Conservation (phyloP, 2,113 vertebrate species). For the Illadopsis cleaveri region DNA sequence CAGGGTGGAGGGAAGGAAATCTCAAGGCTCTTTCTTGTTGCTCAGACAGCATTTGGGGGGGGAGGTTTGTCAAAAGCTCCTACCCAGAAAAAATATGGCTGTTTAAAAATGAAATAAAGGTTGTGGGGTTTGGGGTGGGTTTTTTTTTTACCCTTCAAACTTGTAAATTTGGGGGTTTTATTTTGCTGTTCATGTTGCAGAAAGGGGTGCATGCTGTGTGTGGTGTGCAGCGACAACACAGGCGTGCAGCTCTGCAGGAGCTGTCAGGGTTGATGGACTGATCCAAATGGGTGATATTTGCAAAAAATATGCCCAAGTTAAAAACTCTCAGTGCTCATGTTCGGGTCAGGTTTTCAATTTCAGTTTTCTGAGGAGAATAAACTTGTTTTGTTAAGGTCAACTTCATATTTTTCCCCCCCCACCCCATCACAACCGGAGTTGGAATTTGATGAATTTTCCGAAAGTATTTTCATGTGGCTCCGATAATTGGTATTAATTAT, state of each 20-base stretch:
- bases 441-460: slow-evolving; percentile 17
- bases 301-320: neutral
- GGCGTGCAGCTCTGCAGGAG: neutral
- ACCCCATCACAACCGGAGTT: neutral
- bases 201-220: neutral
- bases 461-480: slow-evolving; percentile 10
- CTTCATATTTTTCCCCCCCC: neutral
- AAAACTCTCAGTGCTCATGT: neutral
- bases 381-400: neutral
- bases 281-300: slow-evolving; percentile 43
- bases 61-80: neutral
- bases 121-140: neutral
- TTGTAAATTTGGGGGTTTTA: neutral
- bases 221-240: neutral
- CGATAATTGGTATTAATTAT: slow-evolving; percentile 18
- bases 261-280: slow-evolving; percentile 73
- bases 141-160: neutral
- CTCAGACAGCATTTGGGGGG: neutral
- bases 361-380: slow-evolving; percentile 37
- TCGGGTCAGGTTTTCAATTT: slow-evolving; percentile 5
- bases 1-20: neutral
- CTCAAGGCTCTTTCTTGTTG: neutral
- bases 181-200: neutral
- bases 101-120: neutral
- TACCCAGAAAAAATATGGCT: neutral